Evolutionary conservation across 2,888 invertebrate species (phyloP).

Genomic region (Cheilosia soror): DNA sequence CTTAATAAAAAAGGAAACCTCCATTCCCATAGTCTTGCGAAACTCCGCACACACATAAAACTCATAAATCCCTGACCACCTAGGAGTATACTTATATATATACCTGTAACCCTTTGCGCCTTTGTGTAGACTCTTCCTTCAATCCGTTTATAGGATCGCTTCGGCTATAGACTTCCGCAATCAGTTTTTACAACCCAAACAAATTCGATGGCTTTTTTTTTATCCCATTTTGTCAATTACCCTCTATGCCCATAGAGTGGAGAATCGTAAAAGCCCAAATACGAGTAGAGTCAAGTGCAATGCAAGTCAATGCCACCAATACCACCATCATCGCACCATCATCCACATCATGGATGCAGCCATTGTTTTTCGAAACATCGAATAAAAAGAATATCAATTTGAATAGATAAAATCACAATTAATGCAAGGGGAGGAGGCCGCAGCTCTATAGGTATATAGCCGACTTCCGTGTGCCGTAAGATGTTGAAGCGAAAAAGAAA

Average conservation of each 20-base stretch:
- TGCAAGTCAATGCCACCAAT: conserved; percentile 11
- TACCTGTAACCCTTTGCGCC: neutral
- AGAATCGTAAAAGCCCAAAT: conserved; percentile 47
- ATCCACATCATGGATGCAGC: conserved; percentile 42
- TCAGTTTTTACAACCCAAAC: conserved; percentile 64
- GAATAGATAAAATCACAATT: conserved; percentile 74
- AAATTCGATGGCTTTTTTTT: conserved; percentile 49
- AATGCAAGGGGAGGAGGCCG: conserved; percentile 50
- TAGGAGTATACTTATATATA: neutral
- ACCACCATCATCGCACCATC: conserved; percentile 26
- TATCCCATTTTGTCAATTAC: conserved; percentile 54
- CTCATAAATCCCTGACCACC: conserved; percentile 26
- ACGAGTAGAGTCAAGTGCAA: conserved; percentile 52
- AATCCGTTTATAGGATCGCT: neutral
- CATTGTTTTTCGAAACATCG: conserved; percentile 53
- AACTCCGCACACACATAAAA: neutral
- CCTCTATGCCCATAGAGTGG: conserved; percentile 3
- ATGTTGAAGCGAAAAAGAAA: conserved; percentile 63
- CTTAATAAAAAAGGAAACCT: too few relatives aligned
- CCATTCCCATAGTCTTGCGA: conserved; percentile 4
- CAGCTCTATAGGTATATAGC: conserved; percentile 3
- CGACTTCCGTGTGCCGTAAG: conserved; percentile 60
- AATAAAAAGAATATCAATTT: conserved; percentile 67
- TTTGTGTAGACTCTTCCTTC: neutral
- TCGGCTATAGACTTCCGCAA: conserved; percentile 35